These are phyloP conservation scores for Pachypeltis micranthus DNA, from an alignment of 1,140 invertebrate genomes.

Conservation along the genomic window DNA sequence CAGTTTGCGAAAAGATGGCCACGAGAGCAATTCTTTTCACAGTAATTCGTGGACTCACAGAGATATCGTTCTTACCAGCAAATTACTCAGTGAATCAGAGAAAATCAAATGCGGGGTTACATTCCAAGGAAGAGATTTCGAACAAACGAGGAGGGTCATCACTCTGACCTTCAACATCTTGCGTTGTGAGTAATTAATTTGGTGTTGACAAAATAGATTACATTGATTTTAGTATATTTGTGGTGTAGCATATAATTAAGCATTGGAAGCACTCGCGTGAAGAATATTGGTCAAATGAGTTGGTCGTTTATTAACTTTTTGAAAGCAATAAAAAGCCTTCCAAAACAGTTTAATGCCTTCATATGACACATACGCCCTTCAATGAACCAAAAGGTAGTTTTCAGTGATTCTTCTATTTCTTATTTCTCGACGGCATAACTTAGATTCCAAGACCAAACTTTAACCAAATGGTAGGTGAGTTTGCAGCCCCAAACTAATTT, in stretches of 20 bases:
- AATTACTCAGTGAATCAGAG: neutral
- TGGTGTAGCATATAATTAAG: neutral
- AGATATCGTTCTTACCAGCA: conserved; percentile 14
- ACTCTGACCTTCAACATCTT: conserved; percentile 66
- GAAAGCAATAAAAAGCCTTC: too few relatives aligned
- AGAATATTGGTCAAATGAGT: too few relatives aligned
- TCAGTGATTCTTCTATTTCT: too few relatives aligned
- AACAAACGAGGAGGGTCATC: conserved; percentile 63
- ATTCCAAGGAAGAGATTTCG: conserved; percentile 39
- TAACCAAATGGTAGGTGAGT: too few relatives aligned
- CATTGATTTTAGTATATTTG: neutral
- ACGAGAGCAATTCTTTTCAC: neutral
- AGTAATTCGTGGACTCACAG: conserved; percentile 8
- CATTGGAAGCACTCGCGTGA: neutral
- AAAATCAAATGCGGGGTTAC: neutral
- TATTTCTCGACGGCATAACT: too few relatives aligned
- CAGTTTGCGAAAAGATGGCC: neutral
- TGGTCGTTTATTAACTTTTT: too few relatives aligned
- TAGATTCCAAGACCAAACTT: too few relatives aligned
- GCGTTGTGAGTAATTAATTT: conserved; percentile 46
- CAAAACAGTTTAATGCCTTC: too few relatives aligned
- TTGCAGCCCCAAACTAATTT: too few relatives aligned
- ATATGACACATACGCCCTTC: too few relatives aligned
- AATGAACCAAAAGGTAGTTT: too few relatives aligned
- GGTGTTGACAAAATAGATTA: neutral